Conservation (phyloP, 2,888 invertebrate genomes). For the Sarcophaga subvicina region DNA sequence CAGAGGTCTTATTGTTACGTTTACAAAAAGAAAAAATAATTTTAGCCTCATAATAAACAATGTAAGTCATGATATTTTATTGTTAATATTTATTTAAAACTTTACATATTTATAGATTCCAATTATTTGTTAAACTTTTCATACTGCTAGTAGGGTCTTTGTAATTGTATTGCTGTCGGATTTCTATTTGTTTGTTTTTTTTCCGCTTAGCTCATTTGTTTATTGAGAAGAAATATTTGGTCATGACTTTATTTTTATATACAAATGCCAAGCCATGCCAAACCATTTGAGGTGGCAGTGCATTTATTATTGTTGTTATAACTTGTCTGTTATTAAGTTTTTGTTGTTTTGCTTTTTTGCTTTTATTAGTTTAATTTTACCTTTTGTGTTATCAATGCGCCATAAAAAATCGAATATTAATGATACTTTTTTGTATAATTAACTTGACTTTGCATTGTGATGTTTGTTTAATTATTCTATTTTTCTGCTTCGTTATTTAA, state of each 20-base stretch:
- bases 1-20: not conserved
- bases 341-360: not conserved
- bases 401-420: not conserved
- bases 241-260: slow-evolving; percentile 24
- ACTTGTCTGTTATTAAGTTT: not conserved
- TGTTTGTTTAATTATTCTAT: not conserved
- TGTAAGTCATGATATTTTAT: slow-evolving; percentile 14
- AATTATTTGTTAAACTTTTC: no score
- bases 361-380: not conserved
- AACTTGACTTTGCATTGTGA: not conserved
- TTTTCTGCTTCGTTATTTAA: not conserved
- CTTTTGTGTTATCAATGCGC: not conserved
- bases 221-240: slow-evolving; percentile 20
- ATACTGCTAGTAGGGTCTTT: not conserved
- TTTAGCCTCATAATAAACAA: not conserved
- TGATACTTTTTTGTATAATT: not conserved
- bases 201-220: slow-evolving; percentile 15
- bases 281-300: not conserved
- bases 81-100: not conserved
- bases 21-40: not conserved
- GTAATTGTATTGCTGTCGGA: not conserved
- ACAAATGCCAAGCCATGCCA: not conserved
- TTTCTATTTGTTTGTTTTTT: slow-evolving; percentile 14
- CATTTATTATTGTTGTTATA: slow-evolving; percentile 2
- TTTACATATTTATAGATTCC: no score